A percentile compares a stretch with the other conserved stretches of the same genome.
Conservation (phyloP, 2,113 vertebrate genomes). For the Cyrtonyx montezumae region DNA sequence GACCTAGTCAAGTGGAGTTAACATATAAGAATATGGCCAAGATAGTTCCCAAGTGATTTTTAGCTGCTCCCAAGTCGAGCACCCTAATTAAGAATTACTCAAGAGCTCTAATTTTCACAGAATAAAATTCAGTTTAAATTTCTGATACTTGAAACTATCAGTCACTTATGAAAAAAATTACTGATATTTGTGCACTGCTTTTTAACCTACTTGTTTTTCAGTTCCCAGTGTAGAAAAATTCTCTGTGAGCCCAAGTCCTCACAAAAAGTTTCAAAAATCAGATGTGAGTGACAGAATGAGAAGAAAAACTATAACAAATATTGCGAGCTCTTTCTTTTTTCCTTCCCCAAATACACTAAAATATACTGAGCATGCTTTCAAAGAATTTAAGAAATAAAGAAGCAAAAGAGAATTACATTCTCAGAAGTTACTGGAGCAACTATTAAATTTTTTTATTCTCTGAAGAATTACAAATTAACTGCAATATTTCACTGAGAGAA, state of each 20-base stretch:
- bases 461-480: neutral
- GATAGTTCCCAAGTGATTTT: slow-evolving; percentile 49
- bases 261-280: slow-evolving; percentile 10
- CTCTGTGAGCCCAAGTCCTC: neutral
- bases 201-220: neutral
- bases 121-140: slow-evolving; percentile 42
- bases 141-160: neutral
- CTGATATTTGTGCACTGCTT: neutral
- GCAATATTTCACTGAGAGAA: neutral
- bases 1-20: slow-evolving; percentile 46
- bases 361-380: neutral
- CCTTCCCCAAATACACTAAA: neutral
- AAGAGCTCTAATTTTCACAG: neutral
- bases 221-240: neutral
- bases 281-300: neutral
- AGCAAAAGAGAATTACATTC: neutral
- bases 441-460: neutral
- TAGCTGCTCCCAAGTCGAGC: neutral
- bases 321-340: neutral
- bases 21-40: slow-evolving; percentile 38
- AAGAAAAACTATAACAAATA: neutral
- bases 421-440: neutral
- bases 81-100: slow-evolving; percentile 20
- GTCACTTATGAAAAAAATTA: slow-evolving; percentile 12
- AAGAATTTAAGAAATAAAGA: neutral